A percentile compares a stretch with the other conserved stretches of the same genome.
phyloP scores from a whole-genome alignment of 2,888 invertebrate species.

The Agrilus biguttatus region DNA sequence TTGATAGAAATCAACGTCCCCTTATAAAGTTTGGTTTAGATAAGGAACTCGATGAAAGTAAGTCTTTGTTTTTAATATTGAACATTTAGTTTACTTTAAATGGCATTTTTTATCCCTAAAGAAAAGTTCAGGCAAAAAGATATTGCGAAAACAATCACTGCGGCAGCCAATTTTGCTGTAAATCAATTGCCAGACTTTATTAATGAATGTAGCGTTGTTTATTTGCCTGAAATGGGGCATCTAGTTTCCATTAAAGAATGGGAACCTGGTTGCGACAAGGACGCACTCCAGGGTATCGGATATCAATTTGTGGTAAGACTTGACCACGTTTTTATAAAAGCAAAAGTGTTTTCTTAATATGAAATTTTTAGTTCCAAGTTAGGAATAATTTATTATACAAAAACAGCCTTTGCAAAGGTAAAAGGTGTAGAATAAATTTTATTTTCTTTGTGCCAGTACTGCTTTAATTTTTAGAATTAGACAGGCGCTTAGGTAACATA shows the following conservation, averaged over 20 bases:
- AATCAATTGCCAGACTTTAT: constrained; percentile 51
- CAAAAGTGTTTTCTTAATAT: not conserved
- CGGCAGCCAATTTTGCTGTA: constrained; percentile 56
- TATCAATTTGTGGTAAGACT: constrained; percentile 55
- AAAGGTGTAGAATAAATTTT: not conserved
- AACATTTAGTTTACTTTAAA: constrained; percentile 1
- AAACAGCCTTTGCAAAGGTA: constrained; percentile 28
- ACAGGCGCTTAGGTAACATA: constrained; percentile 62
- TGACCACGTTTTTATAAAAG: not conserved
- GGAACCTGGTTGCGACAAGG: constrained; percentile 37
- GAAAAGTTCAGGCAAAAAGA: constrained; percentile 56
- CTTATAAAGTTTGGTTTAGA: constrained; percentile 64
- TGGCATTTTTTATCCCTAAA: constrained; percentile 18
- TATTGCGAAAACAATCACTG: constrained; percentile 57
- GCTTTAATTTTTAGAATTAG: constrained; percentile 43
- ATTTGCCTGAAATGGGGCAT: constrained; percentile 66
- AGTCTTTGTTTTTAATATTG: constrained; percentile 13
- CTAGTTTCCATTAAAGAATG: constrained; percentile 60
- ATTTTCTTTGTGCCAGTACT: not conserved
- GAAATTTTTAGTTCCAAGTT: constrained; percentile 23
- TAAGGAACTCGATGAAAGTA: constrained; percentile 58
- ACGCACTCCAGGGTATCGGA: constrained; percentile 45
- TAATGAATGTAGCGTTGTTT: constrained; percentile 49
- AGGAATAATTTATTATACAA: constrained; percentile 26
- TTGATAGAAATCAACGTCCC: constrained; percentile 47